These are phyloP conservation scores for Megaptera novaeangliae DNA, from an alignment of 2,113 vertebrate species.

Conservation along the genomic window DNA sequence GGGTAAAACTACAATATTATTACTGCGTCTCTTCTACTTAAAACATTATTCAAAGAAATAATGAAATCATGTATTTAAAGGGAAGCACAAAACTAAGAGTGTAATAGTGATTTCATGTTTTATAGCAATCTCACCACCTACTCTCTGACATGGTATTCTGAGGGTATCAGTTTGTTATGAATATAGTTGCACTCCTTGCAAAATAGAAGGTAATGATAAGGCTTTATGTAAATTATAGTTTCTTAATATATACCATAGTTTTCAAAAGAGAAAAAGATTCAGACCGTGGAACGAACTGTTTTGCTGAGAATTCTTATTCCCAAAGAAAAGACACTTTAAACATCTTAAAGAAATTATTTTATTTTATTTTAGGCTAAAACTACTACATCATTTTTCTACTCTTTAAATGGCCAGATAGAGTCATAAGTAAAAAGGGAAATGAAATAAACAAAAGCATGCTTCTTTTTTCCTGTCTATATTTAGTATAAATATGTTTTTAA, in stretches of 20 bases:
- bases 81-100: slow-evolving; percentile 58
- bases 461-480: not conserved
- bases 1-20: slow-evolving; percentile 66
- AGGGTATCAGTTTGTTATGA: not conserved
- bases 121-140: slow-evolving; percentile 11
- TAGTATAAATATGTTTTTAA: not conserved
- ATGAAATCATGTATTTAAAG: slow-evolving; percentile 67
- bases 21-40: slow-evolving; percentile 66
- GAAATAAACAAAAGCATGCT: not conserved
- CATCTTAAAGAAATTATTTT: not conserved
- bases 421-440: not conserved
- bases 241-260: not conserved
- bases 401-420: not conserved
- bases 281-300: not conserved
- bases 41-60: slow-evolving; percentile 74
- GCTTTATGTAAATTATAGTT: not conserved
- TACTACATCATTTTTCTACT: not conserved
- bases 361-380: not conserved
- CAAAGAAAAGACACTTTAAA: not conserved
- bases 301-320: not conserved
- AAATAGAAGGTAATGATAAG: not conserved
- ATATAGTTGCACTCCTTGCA: not conserved
- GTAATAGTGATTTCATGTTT: slow-evolving; percentile 54
- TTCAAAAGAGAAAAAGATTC: not conserved
- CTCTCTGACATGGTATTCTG: not conserved